These are phyloP conservation scores for Sipha flava DNA, from an alignment of 1,140 invertebrate species.

Conservation along the genomic window DNA sequence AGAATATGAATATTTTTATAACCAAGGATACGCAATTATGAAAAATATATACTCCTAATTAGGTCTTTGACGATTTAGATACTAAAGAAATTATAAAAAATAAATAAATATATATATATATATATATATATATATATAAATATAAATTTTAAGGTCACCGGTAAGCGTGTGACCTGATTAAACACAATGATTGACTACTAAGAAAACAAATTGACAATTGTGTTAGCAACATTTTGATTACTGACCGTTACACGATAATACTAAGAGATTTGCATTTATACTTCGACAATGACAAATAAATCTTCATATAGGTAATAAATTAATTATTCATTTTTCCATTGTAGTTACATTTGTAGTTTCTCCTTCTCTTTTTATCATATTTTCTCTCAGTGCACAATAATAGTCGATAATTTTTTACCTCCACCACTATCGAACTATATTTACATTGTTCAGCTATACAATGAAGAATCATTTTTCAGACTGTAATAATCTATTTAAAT, in stretches of 20 bases:
- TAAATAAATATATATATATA: no score
- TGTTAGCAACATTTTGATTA: background rate
- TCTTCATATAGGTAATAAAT: background rate
- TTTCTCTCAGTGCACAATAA: background rate
- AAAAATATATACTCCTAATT: no score
- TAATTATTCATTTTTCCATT: background rate
- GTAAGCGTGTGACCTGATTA: background rate
- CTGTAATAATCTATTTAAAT: background rate
- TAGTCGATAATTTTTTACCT: background rate
- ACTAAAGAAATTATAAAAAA: no score
- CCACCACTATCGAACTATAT: background rate
- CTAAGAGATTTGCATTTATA: slow-evolving; percentile 4
- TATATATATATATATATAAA: no score
- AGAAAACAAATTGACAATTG: background rate
- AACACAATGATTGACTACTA: background rate
- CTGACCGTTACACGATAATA: background rate
- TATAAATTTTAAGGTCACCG: background rate
- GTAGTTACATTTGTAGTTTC: background rate
- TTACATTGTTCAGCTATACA: background rate
- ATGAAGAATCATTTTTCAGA: background rate
- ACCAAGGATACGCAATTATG: no score
- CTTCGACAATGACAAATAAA: background rate
- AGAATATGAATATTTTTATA: no score
- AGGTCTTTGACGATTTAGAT: no score
- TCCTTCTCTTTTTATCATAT: background rate